These are phyloP conservation scores for Drosophila takahashii DNA, from an alignment of 1,140 invertebrate species.

Conservation along the genomic window DNA sequence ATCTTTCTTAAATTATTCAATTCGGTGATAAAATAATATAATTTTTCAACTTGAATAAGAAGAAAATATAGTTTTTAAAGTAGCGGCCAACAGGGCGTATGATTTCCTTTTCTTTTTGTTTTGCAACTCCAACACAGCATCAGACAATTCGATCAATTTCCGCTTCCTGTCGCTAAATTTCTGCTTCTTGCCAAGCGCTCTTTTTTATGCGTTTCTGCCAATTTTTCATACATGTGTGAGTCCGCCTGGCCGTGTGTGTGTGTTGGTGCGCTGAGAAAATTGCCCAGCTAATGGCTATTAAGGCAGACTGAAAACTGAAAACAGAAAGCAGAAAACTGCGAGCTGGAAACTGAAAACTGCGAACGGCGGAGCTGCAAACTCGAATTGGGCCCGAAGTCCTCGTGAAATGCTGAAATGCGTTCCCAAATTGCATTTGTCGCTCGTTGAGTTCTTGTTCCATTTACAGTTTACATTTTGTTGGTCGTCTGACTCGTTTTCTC, in stretches of 20 bases:
- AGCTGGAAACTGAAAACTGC: constrained; percentile 4
- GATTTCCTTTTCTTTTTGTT: no score
- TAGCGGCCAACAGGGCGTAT: constrained; percentile 1
- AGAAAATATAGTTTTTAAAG: not conserved
- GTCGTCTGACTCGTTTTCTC: constrained; percentile 21
- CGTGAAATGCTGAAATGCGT: constrained; percentile 40
- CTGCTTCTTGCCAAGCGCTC: constrained; percentile 21
- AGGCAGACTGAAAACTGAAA: constrained; percentile 48
- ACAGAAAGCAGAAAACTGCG: constrained; percentile 12
- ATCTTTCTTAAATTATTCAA: no score
- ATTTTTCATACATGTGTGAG: constrained; percentile 62
- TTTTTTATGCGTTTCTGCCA: constrained; percentile 66
- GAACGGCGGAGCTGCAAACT: not conserved
- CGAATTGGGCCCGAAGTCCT: constrained; percentile 33
- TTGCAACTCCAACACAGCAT: constrained; percentile 9
- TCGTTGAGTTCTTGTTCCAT: constrained; percentile 47
- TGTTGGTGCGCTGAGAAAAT: constrained; percentile 46
- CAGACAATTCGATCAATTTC: constrained; percentile 14
- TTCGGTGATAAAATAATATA: no score
- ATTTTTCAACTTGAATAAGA: no score
- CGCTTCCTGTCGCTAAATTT: constrained; percentile 21
- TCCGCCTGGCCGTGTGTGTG: constrained; percentile 33
- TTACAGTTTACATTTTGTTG: constrained; percentile 58
- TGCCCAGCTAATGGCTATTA: constrained; percentile 79
- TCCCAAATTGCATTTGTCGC: constrained; percentile 59